Conservation (phyloP, 1,140 invertebrate genomes). For the Temnothorax nylanderi region DNA sequence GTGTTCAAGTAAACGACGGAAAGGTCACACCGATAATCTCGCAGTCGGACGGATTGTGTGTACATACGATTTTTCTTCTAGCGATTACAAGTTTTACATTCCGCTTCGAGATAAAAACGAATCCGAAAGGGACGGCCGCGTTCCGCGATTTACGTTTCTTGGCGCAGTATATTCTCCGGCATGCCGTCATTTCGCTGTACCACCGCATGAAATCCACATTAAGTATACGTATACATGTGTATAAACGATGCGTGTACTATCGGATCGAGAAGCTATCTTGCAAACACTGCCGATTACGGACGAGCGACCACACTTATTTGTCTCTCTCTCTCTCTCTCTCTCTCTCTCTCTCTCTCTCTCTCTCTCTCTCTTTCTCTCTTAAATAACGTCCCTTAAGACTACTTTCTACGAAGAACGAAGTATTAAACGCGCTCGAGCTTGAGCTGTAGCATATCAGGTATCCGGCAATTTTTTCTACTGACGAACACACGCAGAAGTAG, state of each 20-base stretch:
- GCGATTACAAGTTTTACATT: conserved; percentile 66
- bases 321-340: conserved; percentile 13
- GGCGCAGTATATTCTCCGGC: conserved; percentile 58
- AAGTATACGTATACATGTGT: conserved; percentile 16
- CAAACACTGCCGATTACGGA: conserved; percentile 70
- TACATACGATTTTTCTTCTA: conserved; percentile 57
- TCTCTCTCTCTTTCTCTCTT: not conserved
- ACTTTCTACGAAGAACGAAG: conserved; percentile 44
- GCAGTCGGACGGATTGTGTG: not conserved
- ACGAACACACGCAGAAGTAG: conserved; percentile 13
- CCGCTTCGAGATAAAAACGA: conserved; percentile 53
- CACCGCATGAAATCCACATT: not conserved
- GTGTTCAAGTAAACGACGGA: conserved; percentile 18
- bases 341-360: not conserved
- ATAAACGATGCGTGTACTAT: conserved; percentile 24
- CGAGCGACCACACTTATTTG: conserved; percentile 58
- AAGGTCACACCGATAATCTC: conserved; percentile 35
- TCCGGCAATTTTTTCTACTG: conserved; percentile 32
- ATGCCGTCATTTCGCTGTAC: conserved; percentile 66
- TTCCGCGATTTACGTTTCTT: conserved; percentile 59
- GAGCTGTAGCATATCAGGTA: conserved; percentile 27
- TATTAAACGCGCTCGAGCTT: conserved; percentile 19
- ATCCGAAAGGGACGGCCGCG: conserved; percentile 50
- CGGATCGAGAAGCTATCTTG: conserved; percentile 57
- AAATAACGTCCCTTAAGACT: conserved; percentile 51